Percentiles rank a stretch among this genome's conserved stretches.
These are phyloP conservation scores for Poecilobothrus nobilitatus DNA, from an alignment of 2,888 invertebrate genomes.

Conservation along the genomic window DNA sequence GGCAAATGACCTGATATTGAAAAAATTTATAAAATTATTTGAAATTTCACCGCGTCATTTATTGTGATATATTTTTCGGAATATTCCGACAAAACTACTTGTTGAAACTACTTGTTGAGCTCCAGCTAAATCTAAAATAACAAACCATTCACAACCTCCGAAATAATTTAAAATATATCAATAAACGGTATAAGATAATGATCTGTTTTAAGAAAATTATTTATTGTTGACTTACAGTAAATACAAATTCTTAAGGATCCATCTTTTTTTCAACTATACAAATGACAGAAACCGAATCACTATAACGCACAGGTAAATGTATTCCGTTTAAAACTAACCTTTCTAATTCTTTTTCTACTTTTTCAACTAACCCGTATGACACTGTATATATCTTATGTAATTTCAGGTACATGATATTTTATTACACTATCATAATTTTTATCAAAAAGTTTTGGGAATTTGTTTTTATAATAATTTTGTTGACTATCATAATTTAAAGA, in stretches of 20 bases:
- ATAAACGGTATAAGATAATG: conserved; percentile 27
- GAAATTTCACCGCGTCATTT: conserved; percentile 17
- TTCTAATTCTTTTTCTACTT: conserved; percentile 19
- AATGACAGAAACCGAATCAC: conserved; percentile 30
- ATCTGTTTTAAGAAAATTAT: conserved; percentile 24
- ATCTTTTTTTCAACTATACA: too few species aligned
- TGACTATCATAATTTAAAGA: neutral
- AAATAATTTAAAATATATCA: conserved; percentile 19
- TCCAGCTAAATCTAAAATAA: conserved; percentile 23
- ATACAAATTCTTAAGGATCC: too few species aligned
- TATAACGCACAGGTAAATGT: conserved; percentile 23
- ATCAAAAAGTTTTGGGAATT: too few species aligned
- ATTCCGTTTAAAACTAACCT: conserved; percentile 21
- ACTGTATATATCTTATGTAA: conserved; percentile 18
- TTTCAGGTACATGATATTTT: too few species aligned
- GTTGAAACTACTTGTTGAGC: conserved; percentile 27
- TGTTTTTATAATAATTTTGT: neutral
- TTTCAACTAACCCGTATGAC: conserved; percentile 15
- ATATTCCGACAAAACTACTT: conserved; percentile 22
- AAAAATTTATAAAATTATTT: too few species aligned
- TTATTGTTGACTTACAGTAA: too few species aligned
- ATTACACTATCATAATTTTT: too few species aligned
- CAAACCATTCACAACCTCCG: conserved; percentile 23
- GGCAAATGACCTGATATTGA: too few species aligned
- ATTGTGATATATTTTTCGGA: conserved; percentile 25